Evolutionary conservation across 2,888 invertebrate genomes (phyloP).

Genomic region (Artemia sinica): DNA sequence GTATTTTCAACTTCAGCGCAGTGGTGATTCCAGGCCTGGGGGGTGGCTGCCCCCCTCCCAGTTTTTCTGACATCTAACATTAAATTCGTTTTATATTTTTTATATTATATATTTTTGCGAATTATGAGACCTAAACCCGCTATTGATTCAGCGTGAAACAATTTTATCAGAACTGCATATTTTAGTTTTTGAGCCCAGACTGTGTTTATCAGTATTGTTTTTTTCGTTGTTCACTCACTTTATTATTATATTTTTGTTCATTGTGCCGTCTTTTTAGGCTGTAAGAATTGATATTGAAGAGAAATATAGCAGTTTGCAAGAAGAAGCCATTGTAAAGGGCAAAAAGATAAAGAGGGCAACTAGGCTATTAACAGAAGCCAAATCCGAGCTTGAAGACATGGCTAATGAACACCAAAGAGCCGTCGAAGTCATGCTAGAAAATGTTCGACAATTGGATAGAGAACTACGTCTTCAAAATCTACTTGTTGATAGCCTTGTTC

Average conservation of each 20-base stretch:
- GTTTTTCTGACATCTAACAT: no score
- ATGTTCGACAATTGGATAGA: slow-evolving; percentile 67
- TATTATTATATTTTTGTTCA: neutral
- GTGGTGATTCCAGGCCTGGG: no score
- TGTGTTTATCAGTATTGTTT: neutral
- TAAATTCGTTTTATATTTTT: no score
- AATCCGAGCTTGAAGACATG: slow-evolving; percentile 64
- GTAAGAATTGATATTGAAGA: slow-evolving; percentile 85
- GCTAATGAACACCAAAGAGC: slow-evolving; percentile 90
- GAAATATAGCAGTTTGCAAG: slow-evolving; percentile 80
- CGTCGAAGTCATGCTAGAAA: slow-evolving; percentile 87
- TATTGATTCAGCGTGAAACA: no score
- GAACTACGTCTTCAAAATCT: slow-evolving; percentile 79
- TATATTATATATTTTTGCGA: no score
- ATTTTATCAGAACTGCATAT: no score
- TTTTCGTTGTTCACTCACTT: neutral
- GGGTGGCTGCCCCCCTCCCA: no score
- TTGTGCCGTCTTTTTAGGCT: slow-evolving; percentile 37
- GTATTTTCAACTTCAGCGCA: no score
- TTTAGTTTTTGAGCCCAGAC: no score
- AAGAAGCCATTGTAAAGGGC: slow-evolving; percentile 79
- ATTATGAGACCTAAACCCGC: no score
- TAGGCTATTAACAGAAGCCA: slow-evolving; percentile 64
- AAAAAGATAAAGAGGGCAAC: slow-evolving; percentile 79
- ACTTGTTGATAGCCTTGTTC: slow-evolving; percentile 81